Evolutionary conservation across 2,113 vertebrate species (phyloP).

Genomic region (Embiotoca jacksoni): DNA sequence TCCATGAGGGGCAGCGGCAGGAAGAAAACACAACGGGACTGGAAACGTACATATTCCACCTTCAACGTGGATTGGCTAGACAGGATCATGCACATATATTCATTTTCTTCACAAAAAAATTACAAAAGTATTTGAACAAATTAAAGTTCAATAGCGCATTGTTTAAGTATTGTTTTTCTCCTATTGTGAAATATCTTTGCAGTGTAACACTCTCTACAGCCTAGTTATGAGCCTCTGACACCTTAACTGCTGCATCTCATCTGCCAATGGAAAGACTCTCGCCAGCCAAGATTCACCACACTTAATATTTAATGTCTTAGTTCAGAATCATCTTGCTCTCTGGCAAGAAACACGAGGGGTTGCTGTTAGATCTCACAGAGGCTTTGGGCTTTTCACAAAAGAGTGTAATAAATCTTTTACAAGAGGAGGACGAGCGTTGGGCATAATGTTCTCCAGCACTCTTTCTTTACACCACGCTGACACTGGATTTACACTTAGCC

Average conservation of each 20-base stretch:
- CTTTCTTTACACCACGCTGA: not conserved
- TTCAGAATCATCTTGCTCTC: constrained; percentile 59
- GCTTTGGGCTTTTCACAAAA: constrained; percentile 66
- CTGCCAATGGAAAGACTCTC: constrained; percentile 63
- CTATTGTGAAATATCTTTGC: not conserved
- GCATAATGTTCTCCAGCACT: not conserved
- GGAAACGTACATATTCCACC: no score
- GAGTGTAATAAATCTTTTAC: constrained; percentile 56
- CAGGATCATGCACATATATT: not conserved
- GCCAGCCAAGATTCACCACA: constrained; percentile 69
- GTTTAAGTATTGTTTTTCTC: not conserved
- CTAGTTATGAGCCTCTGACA: constrained; percentile 65
- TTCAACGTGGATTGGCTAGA: no score
- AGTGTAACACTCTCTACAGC: not conserved
- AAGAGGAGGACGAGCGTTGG: constrained; percentile 21
- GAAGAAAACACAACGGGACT: no score
- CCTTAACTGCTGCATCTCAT: constrained; percentile 49
- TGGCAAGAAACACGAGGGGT: constrained; percentile 39
- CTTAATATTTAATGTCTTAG: constrained; percentile 79
- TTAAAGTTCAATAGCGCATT: not conserved
- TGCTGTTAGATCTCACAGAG: constrained; percentile 65
- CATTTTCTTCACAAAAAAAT: not conserved
- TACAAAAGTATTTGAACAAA: not conserved
- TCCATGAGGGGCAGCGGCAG: no score
- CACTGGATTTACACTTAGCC: not conserved